These are phyloP conservation scores for Drosophila subobscura DNA, from an alignment of 1,140 invertebrate species.

Conservation along the genomic window DNA sequence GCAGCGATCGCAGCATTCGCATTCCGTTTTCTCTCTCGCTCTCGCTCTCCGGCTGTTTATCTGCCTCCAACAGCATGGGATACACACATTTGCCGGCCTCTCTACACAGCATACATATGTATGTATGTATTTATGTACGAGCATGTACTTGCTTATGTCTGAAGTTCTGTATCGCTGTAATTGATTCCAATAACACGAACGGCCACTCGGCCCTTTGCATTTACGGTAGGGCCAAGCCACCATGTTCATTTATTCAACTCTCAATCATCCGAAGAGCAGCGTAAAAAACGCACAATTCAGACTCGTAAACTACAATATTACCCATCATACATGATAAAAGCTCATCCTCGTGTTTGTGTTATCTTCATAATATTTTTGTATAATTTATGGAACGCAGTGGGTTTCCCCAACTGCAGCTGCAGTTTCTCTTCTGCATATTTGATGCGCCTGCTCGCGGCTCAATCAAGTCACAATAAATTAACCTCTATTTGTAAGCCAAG, in stretches of 20 bases:
- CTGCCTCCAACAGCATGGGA: conserved; percentile 29
- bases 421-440: conserved; percentile 60
- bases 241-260: not conserved
- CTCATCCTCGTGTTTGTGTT: too few species aligned
- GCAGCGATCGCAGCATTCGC: conserved; percentile 23
- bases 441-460: conserved; percentile 58
- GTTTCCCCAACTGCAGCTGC: conserved; percentile 44
- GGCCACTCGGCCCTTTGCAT: conserved; percentile 22
- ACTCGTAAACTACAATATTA: too few species aligned
- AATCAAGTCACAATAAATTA: conserved; percentile 76
- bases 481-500: conserved; percentile 79
- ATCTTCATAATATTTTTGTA: conserved; percentile 23
- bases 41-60: conserved; percentile 56
- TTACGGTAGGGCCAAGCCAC: conserved; percentile 56
- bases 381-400: conserved; percentile 28
- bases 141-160: not conserved
- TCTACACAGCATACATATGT: conserved; percentile 8
- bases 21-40: conserved; percentile 51
- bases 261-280: too few species aligned
- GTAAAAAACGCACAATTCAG: too few species aligned
- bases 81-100: conserved; percentile 23
- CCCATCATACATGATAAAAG: too few species aligned
- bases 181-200: conserved; percentile 63
- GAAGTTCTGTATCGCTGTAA: conserved; percentile 52
- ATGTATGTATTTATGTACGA: conserved; percentile 19